Conservation (phyloP, 2,113 vertebrate species). For the Phaethon lepturus region DNA sequence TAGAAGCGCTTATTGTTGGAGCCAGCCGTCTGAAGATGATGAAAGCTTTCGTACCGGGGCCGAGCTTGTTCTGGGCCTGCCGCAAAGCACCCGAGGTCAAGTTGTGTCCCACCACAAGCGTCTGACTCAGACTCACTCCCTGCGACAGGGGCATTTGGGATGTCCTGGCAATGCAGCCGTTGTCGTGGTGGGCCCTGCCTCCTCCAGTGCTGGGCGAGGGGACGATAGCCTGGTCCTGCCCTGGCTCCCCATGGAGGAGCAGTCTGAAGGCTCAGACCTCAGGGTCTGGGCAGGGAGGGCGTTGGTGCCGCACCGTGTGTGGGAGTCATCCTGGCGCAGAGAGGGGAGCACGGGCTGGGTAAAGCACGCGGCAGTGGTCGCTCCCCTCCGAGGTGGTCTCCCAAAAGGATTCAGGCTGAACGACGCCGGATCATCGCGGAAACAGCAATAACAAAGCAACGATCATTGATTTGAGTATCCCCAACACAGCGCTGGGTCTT, state of each 20-base stretch:
- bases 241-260: fast-evolving
- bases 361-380: fast-evolving
- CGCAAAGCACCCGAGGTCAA: neutral
- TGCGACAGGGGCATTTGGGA: neutral
- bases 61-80: neutral
- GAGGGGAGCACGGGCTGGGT: neutral
- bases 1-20: neutral
- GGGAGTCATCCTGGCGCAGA: neutral
- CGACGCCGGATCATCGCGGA: neutral
- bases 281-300: neutral
- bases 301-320: fast-evolving
- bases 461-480: neutral
- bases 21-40: neutral
- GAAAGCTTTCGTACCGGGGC: fast-evolving
- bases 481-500: neutral
- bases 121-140: neutral
- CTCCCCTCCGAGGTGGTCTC: neutral
- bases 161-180: neutral
- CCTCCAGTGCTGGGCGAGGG: neutral
- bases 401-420: neutral
- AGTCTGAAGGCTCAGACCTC: neutral
- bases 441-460: neutral
- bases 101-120: neutral
- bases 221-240: neutral
- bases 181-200: neutral